phyloP scores from a whole-genome alignment of 1,140 invertebrate species.

The Colletes latitarsis region DNA sequence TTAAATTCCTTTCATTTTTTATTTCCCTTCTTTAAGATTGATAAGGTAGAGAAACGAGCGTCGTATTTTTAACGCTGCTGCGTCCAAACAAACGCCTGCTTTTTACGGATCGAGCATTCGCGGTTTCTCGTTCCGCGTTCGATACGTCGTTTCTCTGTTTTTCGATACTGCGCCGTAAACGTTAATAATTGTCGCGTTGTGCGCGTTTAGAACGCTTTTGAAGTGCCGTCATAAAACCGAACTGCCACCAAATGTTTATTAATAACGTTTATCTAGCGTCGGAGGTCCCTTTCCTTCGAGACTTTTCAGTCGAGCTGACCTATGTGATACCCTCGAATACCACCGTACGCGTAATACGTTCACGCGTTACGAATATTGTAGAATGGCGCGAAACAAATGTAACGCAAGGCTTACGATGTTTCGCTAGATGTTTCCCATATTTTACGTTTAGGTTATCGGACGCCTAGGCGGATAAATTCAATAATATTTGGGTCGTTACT shows the following conservation, averaged over 20 bases:
- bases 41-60: not conserved
- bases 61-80: constrained; percentile 11
- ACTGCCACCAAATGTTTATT: constrained; percentile 54
- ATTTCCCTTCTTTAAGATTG: not conserved
- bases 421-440: not conserved
- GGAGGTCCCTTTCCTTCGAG: constrained; percentile 52
- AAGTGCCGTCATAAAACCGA: constrained; percentile 15
- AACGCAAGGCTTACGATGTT: not conserved
- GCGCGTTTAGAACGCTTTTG: not conserved
- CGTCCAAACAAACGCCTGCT: not conserved
- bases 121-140: not conserved
- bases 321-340: constrained; percentile 63
- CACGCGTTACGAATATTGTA: not conserved
- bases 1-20: not conserved
- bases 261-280: constrained; percentile 60
- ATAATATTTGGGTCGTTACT: no score
- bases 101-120: not conserved
- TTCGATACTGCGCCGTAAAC: not conserved
- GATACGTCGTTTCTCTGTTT: not conserved
- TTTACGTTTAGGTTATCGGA: no score
- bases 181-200: constrained; percentile 2
- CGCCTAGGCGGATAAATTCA: no score
- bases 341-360: constrained; percentile 8
- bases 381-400: not conserved
- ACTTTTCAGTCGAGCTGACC: constrained; percentile 53